These are phyloP conservation scores for Drosophila mauritiana DNA, from an alignment of 1,140 invertebrate genomes.

Conservation along the genomic window DNA sequence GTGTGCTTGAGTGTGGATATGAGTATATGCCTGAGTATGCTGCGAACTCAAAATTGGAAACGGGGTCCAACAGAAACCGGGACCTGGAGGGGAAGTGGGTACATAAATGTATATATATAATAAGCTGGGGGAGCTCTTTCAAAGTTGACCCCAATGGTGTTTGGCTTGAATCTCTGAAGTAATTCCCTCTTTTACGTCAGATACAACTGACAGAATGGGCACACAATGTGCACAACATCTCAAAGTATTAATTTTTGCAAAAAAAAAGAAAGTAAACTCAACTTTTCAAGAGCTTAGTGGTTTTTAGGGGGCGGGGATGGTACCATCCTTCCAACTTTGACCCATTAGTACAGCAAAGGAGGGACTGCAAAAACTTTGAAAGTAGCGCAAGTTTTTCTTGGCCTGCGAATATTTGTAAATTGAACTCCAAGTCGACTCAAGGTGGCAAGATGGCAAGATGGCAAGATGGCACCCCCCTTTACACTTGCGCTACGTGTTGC, in stretches of 20 bases:
- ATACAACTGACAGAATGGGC: constrained; percentile 22
- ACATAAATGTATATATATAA: constrained; percentile 7
- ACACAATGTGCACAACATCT: constrained; percentile 55
- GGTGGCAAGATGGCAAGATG: not conserved
- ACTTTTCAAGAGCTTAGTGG: constrained; percentile 72
- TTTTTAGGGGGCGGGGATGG: constrained; percentile 32
- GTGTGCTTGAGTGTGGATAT: constrained; percentile 68
- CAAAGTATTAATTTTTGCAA: constrained; percentile 32
- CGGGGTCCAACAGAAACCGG: constrained; percentile 12
- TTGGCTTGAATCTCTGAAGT: constrained; percentile 25
- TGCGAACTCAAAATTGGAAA: constrained; percentile 54
- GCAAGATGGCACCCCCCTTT: not conserved
- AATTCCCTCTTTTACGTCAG: constrained; percentile 15
- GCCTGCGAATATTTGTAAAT: constrained; percentile 69
- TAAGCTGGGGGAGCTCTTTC: constrained; percentile 29
- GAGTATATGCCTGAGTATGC: constrained; percentile 74
- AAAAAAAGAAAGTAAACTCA: constrained; percentile 49
- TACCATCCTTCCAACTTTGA: constrained; percentile 67
- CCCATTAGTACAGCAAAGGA: constrained; percentile 52
- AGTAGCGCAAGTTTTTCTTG: constrained; percentile 65
- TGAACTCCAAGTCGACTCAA: constrained; percentile 64
- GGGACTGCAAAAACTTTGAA: constrained; percentile 53
- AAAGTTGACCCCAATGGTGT: constrained; percentile 27
- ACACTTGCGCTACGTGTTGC: constrained; percentile 58
- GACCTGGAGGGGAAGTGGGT: constrained; percentile 6